A percentile compares a stretch with the other conserved stretches of the same genome.
These are phyloP conservation scores for Palaemon carinicauda DNA, from an alignment of 1,140 invertebrate genomes.

Conservation along the genomic window DNA sequence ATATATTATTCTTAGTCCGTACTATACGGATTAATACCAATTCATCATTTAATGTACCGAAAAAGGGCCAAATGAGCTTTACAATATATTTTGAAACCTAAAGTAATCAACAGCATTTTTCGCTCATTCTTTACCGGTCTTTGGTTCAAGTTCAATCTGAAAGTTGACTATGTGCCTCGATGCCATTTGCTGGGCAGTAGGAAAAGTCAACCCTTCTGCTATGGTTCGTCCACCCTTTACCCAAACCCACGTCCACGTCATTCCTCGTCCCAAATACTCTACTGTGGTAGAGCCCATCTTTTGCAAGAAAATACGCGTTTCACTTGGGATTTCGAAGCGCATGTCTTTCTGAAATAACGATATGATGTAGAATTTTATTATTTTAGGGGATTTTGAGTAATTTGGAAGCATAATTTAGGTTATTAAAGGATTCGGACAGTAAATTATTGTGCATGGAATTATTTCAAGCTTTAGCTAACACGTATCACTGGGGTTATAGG, in stretches of 20 bases:
- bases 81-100: not conserved
- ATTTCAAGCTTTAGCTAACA: too few species aligned
- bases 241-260: constrained; percentile 32
- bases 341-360: not conserved
- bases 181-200: not conserved
- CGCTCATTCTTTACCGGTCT: not conserved
- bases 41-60: too few species aligned
- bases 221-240: constrained; percentile 24
- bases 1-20: too few species aligned
- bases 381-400: too few species aligned
- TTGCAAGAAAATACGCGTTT: not conserved
- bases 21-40: too few species aligned
- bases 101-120: not conserved
- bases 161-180: not conserved
- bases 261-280: not conserved
- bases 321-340: not conserved
- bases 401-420: too few species aligned
- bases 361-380: not conserved
- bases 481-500: too few species aligned
- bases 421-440: too few species aligned
- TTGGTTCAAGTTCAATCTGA: not conserved
- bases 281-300: not conserved
- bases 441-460: too few species aligned
- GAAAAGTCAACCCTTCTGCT: not conserved
- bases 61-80: too few species aligned